phyloP scores from a whole-genome alignment of 2,888 invertebrate species.

The Carabus problematicus region DNA sequence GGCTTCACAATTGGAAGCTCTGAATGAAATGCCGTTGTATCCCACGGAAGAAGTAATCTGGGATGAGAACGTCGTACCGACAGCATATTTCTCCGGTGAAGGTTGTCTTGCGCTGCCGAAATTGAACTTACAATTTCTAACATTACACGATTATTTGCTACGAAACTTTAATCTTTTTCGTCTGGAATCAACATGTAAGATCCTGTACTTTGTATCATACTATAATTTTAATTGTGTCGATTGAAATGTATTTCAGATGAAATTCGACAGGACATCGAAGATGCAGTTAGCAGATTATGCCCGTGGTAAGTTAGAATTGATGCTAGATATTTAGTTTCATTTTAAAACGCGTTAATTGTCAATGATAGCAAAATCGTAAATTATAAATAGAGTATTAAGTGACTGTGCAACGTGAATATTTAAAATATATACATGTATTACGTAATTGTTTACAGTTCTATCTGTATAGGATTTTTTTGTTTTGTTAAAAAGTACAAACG shows the following conservation, averaged over 20 bases:
- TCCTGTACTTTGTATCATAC: slow-evolving; percentile 13
- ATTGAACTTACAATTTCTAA: slow-evolving; percentile 96
- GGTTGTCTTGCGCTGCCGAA: slow-evolving; percentile 96
- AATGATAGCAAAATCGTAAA: too few relatives aligned
- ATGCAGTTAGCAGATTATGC: slow-evolving; percentile 91
- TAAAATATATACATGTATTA: too few relatives aligned
- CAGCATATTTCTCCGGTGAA: slow-evolving; percentile 96
- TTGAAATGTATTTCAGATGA: slow-evolving; percentile 71
- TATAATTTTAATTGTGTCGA: not conserved
- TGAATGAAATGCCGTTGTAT: slow-evolving; percentile 98
- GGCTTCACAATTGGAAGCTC: slow-evolving; percentile 89
- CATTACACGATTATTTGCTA: slow-evolving; percentile 95
- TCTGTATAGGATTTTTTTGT: too few relatives aligned
- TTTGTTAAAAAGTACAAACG: too few relatives aligned
- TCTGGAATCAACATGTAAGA: slow-evolving; percentile 95
- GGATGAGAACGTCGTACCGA: slow-evolving; percentile 99
- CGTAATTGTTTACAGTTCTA: too few relatives aligned
- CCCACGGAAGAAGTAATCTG: slow-evolving; percentile 98
- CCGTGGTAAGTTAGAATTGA: slow-evolving; percentile 76
- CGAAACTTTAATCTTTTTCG: slow-evolving; percentile 98
- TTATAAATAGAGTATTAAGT: too few relatives aligned
- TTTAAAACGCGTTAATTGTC: slow-evolving; percentile 8
- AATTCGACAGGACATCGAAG: slow-evolving; percentile 98
- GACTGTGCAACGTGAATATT: too few relatives aligned
- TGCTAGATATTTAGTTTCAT: slow-evolving; percentile 1